Conservation (phyloP, 2,797 vertebrate genomes). For the Myripristis jacobus region DNA sequence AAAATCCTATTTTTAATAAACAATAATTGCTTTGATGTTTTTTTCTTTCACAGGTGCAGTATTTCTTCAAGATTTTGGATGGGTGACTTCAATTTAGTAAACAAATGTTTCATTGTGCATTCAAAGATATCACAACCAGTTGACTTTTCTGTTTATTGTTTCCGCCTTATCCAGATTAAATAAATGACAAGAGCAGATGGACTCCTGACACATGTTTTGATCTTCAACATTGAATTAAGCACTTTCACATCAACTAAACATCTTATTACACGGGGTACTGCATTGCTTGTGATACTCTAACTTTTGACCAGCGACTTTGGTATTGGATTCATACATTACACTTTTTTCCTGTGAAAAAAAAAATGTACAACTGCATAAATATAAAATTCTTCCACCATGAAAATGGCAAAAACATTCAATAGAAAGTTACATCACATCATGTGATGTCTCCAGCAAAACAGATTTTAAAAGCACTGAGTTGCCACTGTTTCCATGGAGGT, state of each 20-base stretch:
- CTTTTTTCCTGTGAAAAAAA: constrained; percentile 93
- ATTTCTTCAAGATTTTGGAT: constrained; percentile 98
- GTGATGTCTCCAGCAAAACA: constrained; percentile 93
- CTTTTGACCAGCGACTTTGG: constrained; percentile 99
- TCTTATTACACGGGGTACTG: constrained; percentile 96
- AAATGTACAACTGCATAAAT: constrained; percentile 99
- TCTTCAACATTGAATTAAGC: constrained; percentile 93
- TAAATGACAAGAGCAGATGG: constrained; percentile 94
- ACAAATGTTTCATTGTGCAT: constrained; percentile 7
- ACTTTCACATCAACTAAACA: constrained; percentile 90
- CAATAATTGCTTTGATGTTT: not conserved
- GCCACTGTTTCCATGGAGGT: constrained; percentile 84
- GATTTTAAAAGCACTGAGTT: constrained; percentile 88
- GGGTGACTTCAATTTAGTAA: constrained; percentile 71
- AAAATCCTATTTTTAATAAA: not conserved
- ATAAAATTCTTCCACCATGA: constrained; percentile 99
- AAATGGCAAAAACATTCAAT: constrained; percentile 99
- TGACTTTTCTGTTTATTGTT: constrained; percentile 95
- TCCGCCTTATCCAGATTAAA: constrained; percentile 96
- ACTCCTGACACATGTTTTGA: constrained; percentile 94
- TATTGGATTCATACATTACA: constrained; percentile 99
- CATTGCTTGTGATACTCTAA: constrained; percentile 94
- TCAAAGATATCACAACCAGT: constrained; percentile 66
- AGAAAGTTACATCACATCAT: constrained; percentile 95
- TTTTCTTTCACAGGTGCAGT: constrained; percentile 88